phyloP scores from a whole-genome alignment of 35 echinoderm and acorn worm genomes.

The Apostichopus californicus region DNA sequence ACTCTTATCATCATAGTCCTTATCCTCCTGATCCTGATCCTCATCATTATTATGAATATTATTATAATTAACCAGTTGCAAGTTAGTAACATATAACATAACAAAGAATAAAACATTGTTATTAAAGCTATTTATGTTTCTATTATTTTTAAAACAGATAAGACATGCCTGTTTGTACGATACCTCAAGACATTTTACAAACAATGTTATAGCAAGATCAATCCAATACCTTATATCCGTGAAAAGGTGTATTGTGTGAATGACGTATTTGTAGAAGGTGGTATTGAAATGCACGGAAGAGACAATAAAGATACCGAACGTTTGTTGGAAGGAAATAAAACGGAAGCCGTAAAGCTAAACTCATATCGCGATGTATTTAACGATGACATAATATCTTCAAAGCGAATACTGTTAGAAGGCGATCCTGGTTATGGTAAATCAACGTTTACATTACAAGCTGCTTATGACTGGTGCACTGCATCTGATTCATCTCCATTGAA shows the following conservation, averaged over 20 bases:
- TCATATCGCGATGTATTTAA: neutral
- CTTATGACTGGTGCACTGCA: neutral
- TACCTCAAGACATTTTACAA: too few species aligned
- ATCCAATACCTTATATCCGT: neutral
- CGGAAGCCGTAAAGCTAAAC: neutral
- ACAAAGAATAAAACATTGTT: too few species aligned
- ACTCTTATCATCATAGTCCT: too few species aligned
- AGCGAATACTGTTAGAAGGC: neutral
- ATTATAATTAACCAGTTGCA: too few species aligned
- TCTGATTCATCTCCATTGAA: neutral
- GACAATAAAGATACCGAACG: neutral
- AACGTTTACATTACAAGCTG: neutral
- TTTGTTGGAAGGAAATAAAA: neutral
- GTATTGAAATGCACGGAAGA: neutral
- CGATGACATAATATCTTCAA: neutral
- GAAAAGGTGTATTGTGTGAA: neutral
- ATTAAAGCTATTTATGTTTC: too few species aligned
- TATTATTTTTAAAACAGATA: too few species aligned
- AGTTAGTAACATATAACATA: too few species aligned
- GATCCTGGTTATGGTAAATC: slow-evolving; percentile 17
- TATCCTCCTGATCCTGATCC: too few species aligned
- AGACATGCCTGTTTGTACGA: too few species aligned
- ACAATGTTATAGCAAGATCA: neutral
- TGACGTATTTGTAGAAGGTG: neutral
- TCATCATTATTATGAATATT: too few species aligned